A percentile compares a stretch with the other conserved stretches of the same genome.
Conservation (phyloP, 1,140 invertebrate species). For the Manduca sexta region DNA sequence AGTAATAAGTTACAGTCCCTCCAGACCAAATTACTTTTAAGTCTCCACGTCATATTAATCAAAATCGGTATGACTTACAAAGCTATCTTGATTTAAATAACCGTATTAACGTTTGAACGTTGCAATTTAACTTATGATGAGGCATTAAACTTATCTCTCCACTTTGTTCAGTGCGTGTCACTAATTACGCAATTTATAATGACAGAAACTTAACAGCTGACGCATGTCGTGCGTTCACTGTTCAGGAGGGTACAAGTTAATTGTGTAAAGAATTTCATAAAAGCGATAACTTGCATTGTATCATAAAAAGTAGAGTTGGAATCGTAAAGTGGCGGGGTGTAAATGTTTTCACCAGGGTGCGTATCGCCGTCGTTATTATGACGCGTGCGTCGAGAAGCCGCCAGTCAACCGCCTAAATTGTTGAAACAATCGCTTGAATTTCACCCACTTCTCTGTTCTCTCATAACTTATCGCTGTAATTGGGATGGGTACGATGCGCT, state of each 20-base stretch:
- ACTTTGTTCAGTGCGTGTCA: conserved; percentile 29
- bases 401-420: conserved; percentile 4
- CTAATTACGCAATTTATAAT: conserved; percentile 49
- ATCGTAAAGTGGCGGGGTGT: conserved; percentile 53
- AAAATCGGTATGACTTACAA: no score
- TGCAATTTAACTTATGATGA: conserved; percentile 17
- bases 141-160: conserved; percentile 32
- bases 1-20: no score
- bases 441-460: conserved; percentile 39
- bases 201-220: conserved; percentile 42
- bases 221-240: conserved; percentile 34
- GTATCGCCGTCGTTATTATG: conserved; percentile 53
- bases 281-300: conserved; percentile 59
- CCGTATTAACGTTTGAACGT: conserved; percentile 10
- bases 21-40: not conserved
- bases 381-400: conserved; percentile 29
- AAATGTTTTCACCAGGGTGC: conserved; percentile 23
- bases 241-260: conserved; percentile 48
- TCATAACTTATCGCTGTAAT: conserved; percentile 31
- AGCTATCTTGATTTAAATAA: no score
- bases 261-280: conserved; percentile 60
- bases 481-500: no score
- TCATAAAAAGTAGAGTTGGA: conserved; percentile 60
- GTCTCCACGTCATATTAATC: not conserved
- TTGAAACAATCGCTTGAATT: conserved; percentile 7